Evolutionary conservation across 2,888 invertebrate genomes (phyloP), one percentile per base, ranked within the genome.

Genomic region (Spisula solida): DNA sequence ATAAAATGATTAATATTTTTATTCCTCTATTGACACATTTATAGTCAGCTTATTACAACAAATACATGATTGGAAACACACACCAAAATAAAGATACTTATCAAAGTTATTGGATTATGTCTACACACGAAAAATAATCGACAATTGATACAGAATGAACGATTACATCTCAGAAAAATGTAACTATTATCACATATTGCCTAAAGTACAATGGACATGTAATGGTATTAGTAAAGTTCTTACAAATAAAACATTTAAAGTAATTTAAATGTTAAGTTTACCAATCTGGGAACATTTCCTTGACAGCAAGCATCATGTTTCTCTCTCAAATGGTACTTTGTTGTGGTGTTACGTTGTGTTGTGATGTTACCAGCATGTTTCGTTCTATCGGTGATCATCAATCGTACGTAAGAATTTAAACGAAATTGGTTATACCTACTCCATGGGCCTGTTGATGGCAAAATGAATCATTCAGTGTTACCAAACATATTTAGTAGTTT

Each of bases 351-450:
- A 31, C 6, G 60, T 78, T 78, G 14, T 78, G 31, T 20, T 34
- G 25, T 75, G 0, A 12, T 34, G n/a, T n/a, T 75, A 10, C 20
- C 20, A 8, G 1, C 14, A 18, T 75, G 31, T n/a, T 5, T 75
- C 5, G 31, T 20, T 6, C 75, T 5, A 75, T 12, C 41, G 16
- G 4, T 34, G 25, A n/a, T 48, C 6, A 25, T 66, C 8, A 10
- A 10, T 55, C 48, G 25, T 25, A 75, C 10, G 34, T 84, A 84
- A 0, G 14, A 31, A 12, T 84, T 48, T 48, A 84, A n/a, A 1
- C 70, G 70, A 41, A 25, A 41, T 29, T 20, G 34, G 29, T 75
- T 75, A 55, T 84, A 78, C 25, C 75, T 84, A 48, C 84, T 84
- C 18, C 29, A 75, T 10, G 75, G 84, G 18, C 48, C 84, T 84